Evolutionary conservation across 2,113 vertebrate genomes (phyloP), one percentile per base, ranked within the genome.

Genomic region (Chinchilla lanigera): DNA sequence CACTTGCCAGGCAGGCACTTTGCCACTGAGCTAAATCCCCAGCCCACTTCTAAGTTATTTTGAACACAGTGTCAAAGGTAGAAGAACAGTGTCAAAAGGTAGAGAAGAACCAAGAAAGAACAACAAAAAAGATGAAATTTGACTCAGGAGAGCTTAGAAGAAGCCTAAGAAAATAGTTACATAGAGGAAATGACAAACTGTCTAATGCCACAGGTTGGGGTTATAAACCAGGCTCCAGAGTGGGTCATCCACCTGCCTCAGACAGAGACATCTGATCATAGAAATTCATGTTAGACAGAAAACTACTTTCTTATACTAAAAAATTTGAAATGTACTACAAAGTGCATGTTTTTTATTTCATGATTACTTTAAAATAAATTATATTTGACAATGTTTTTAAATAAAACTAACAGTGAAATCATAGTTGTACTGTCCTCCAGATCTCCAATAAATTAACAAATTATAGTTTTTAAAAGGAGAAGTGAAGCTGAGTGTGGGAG

Each of bases 351-450:
- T 54, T 61, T 20, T 83, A 2, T 58, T 86, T 92, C 65, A 75
- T 56, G 52, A 47, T 56, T 30, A 67, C 17, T 52, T 22, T 35
- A 44, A 92, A 89, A 52, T 69, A 5, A 58, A 41, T 60, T 86
- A 89, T 3, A 65, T 47, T 81, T 67, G 44, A 96, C 22, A 22
- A 24, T 22, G 81, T 52, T 92, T 93, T 93, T n/a, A 58, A 90
- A 61, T 82, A 89, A 90, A 87, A 89, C 24, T 30, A 47, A 58
- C 41, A 90, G 20, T 83, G 20, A 94, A 95, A 87, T 87, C 50
- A 75, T 35, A 92, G 13, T 41, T 67, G 44, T 60, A 94, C n/a
- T 80, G 35, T 84, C 65, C 89, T 82, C 19, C 44, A 14, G 67
- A 24, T 75, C 86, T 50, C 20, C n/a, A 91, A 86, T 22, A 88